phyloP scores from a whole-genome alignment of 1,140 invertebrate genomes.

The Metopolophium dirhodum region DNA sequence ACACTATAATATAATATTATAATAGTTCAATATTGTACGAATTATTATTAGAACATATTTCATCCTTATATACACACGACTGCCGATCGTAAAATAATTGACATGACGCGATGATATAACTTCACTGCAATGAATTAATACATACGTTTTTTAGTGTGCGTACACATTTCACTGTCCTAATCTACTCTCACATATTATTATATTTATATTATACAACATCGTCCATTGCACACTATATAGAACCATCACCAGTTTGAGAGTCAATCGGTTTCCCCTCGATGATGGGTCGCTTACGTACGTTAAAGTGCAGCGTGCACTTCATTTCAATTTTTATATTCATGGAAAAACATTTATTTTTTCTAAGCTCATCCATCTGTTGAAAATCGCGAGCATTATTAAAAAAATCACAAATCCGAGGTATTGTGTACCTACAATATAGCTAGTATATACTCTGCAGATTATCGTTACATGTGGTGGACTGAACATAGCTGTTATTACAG shows the following conservation, averaged over 20 bases:
- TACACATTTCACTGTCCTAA: not conserved
- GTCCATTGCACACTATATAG: not conserved
- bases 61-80: not conserved
- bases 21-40: not conserved
- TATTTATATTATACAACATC: not conserved
- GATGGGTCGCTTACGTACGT: not conserved
- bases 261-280: not conserved
- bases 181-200: not conserved
- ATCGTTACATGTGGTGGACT: not conserved
- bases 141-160: not conserved
- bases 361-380: not conserved
- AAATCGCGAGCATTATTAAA: not conserved
- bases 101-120: not conserved
- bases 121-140: not conserved
- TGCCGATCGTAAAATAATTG: not conserved
- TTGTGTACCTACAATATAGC: not conserved
- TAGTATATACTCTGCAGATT: not conserved
- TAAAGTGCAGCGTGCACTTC: not conserved
- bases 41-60: constrained; percentile 1
- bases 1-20: not conserved
- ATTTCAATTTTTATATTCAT: not conserved
- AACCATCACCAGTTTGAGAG: not conserved
- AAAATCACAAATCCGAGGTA: not conserved
- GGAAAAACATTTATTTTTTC: not conserved
- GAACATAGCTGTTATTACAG: not conserved